phyloP scores from a whole-genome alignment of 2,888 invertebrate species.

The Empis stercorea region DNA sequence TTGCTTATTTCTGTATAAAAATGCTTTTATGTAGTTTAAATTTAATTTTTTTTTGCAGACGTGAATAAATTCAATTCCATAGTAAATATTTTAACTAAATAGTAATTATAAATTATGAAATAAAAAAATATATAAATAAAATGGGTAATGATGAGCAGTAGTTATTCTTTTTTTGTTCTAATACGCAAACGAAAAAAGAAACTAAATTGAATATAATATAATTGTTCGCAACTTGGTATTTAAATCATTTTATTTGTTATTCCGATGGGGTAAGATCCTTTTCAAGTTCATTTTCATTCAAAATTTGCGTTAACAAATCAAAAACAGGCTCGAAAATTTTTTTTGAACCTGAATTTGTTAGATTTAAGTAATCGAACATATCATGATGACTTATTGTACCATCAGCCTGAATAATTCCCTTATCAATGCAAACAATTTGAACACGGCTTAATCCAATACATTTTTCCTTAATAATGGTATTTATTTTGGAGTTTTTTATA shows the following conservation, averaged over 20 bases:
- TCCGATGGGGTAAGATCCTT: conserved; percentile 61
- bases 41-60: too few relatives aligned
- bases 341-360: conserved; percentile 73
- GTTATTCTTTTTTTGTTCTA: too few relatives aligned
- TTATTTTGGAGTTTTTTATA: conserved; percentile 63
- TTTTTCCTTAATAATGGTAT: conserved; percentile 54
- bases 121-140: too few relatives aligned
- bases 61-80: too few relatives aligned
- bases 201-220: too few relatives aligned
- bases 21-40: too few relatives aligned
- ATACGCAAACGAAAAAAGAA: too few relatives aligned
- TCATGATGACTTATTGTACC: conserved; percentile 78
- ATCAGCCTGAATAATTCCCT: conserved; percentile 63
- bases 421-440: conserved; percentile 66
- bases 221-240: too few relatives aligned
- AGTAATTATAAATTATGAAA: too few relatives aligned
- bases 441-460: conserved; percentile 51
- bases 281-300: conserved; percentile 62
- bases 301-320: conserved; percentile 63
- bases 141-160: too few relatives aligned
- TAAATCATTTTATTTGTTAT: conserved; percentile 26
- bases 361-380: conserved; percentile 79
- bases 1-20: too few relatives aligned
- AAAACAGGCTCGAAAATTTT: conserved; percentile 78
- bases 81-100: too few relatives aligned